These are phyloP conservation scores for Penaeus monodon DNA, from an alignment of 2,888 invertebrate species.

Conservation along the genomic window DNA sequence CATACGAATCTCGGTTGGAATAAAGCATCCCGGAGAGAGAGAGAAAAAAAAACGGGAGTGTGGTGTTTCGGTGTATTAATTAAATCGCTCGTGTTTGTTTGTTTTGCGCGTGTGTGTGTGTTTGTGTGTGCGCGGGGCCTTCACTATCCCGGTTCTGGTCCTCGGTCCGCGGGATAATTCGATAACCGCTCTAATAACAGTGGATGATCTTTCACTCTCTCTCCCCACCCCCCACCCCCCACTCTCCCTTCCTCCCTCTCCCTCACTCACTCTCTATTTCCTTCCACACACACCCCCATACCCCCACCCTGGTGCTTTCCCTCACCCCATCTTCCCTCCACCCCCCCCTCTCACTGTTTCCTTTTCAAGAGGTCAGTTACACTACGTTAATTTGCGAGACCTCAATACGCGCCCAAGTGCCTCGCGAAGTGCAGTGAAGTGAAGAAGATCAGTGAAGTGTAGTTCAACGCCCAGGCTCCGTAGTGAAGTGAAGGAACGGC, in stretches of 20 bases:
- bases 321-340: background rate
- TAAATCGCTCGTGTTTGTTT: background rate
- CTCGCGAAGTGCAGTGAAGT: background rate
- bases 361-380: background rate
- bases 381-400: background rate
- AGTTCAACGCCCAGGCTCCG: background rate
- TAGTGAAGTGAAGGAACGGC: background rate
- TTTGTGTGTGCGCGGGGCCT: background rate
- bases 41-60: too few species aligned
- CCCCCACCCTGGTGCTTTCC: background rate
- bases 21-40: too few species aligned
- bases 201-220: background rate
- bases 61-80: too few species aligned
- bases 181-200: background rate
- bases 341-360: background rate
- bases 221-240: background rate
- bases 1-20: too few species aligned
- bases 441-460: background rate
- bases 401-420: constrained; percentile 4
- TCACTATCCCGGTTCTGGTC: background rate
- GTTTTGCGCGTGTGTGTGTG: background rate
- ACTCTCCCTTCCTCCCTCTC: background rate
- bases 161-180: background rate
- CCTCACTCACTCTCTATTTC: background rate
- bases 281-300: background rate